Evolutionary conservation across 2,797 vertebrate species (phyloP).

Genomic region (Mus spretus): DNA sequence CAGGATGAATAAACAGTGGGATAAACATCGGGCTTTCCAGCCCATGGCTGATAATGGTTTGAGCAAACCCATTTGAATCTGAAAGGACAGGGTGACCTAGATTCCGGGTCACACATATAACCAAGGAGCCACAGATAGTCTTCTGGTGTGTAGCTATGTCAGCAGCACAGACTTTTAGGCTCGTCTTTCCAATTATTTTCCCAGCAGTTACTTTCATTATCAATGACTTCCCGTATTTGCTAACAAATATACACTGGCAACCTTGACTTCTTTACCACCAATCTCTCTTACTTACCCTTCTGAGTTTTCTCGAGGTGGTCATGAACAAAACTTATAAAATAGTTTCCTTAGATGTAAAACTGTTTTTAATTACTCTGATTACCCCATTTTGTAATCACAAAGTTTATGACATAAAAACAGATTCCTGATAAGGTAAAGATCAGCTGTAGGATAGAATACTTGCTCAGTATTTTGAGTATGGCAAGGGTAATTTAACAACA

Average conservation of each 20-base stretch:
- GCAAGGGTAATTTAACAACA: not conserved
- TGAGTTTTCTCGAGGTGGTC: not conserved
- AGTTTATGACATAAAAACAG: conserved; percentile 2
- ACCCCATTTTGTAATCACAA: conserved; percentile 17
- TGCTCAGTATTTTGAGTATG: conserved; percentile 14
- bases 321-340: conserved; percentile 57
- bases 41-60: conserved; percentile 12
- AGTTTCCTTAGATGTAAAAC: not conserved
- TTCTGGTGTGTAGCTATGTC: conserved; percentile 16
- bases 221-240: conserved; percentile 22
- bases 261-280: not conserved
- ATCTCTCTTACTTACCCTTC: conserved; percentile 42
- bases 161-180: conserved; percentile 50
- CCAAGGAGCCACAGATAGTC: conserved; percentile 50
- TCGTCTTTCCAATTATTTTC: conserved; percentile 44
- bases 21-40: conserved; percentile 63
- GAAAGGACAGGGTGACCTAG: conserved; percentile 55
- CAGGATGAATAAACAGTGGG: conserved; percentile 5
- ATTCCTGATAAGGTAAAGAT: conserved; percentile 49
- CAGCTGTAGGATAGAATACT: conserved; percentile 4
- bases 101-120: conserved; percentile 43
- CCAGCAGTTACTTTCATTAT: conserved; percentile 7
- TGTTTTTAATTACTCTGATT: not conserved
- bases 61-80: conserved; percentile 52
- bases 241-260: conserved; percentile 22